phyloP scores from a whole-genome alignment of 2,113 vertebrate species.

The Colinus virginianus region DNA sequence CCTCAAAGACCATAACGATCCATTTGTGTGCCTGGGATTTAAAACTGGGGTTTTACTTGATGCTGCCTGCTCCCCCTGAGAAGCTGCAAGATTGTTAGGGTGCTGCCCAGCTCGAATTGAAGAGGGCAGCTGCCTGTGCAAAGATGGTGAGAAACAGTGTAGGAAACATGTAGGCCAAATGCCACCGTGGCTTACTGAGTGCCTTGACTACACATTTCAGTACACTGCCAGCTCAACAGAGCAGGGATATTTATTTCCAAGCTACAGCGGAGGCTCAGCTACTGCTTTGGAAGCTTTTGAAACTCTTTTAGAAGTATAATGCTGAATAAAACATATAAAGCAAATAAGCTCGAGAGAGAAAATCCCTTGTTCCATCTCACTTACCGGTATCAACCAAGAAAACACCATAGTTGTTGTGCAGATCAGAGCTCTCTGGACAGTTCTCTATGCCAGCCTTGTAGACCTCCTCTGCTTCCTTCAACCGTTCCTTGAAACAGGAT shows the following conservation, averaged over 20 bases:
- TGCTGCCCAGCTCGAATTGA: not conserved
- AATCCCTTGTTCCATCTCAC: conserved; percentile 28
- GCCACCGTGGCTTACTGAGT: not conserved
- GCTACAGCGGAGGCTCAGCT: not conserved
- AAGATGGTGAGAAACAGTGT: conserved; percentile 7
- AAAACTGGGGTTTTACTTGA: not conserved
- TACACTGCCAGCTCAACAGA: not conserved
- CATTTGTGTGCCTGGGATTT: not conserved
- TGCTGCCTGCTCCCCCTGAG: not conserved
- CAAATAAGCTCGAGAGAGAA: not conserved
- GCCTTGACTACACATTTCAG: not conserved
- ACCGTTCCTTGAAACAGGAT: conserved; percentile 81
- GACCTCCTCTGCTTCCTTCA: conserved; percentile 88
- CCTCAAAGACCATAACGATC: not conserved
- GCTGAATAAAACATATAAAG: conserved; percentile 14
- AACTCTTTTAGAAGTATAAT: not conserved
- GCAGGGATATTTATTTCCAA: not conserved
- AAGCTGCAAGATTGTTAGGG: not conserved
- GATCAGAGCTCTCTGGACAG: conserved; percentile 93
- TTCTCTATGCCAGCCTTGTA: conserved; percentile 91
- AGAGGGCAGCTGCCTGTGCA: not conserved
- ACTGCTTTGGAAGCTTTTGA: conserved; percentile 1
- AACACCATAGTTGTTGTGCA: conserved; percentile 96
- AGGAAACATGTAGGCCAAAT: not conserved
- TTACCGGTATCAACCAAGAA: conserved; percentile 94